phyloP scores from a whole-genome alignment of 2,113 vertebrate species.

The Rostratula benghalensis region DNA sequence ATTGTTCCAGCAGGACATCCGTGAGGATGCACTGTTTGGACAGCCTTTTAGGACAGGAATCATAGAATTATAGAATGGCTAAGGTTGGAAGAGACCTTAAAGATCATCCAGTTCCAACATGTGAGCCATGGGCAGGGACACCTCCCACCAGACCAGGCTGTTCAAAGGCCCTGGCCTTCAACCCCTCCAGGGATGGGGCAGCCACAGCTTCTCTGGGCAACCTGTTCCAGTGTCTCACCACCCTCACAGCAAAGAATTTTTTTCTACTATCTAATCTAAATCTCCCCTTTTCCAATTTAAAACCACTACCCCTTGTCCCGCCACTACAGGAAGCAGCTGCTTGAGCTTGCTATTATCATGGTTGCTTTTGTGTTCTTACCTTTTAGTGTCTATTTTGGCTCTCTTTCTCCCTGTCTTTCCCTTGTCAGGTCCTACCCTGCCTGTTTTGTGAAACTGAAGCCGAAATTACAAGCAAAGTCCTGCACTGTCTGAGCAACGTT shows the following conservation, averaged over 20 bases:
- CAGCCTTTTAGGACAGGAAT: neutral
- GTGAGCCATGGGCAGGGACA: neutral
- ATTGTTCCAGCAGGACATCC: neutral
- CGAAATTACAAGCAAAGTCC: neutral
- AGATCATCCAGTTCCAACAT: neutral
- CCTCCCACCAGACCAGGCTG: neutral
- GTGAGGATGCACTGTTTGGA: neutral
- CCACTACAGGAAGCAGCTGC: neutral
- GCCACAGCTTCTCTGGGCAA: neutral
- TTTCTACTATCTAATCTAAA: neutral
- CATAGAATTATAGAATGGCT: neutral
- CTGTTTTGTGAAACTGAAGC: neutral
- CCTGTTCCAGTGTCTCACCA: neutral
- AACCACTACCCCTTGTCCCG: neutral
- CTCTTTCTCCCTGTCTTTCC: neutral
- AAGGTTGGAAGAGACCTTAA: neutral
- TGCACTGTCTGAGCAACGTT: fast-evolving
- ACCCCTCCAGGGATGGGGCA: neutral
- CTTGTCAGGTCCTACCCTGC: neutral
- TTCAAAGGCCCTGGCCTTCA: neutral
- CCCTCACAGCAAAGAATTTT: neutral
- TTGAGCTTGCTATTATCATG: neutral
- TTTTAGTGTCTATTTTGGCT: neutral
- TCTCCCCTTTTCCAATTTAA: neutral
- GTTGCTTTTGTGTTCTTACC: neutral